phyloP scores from a whole-genome alignment of 2,797 vertebrate genomes.

The Delichon dasypus region DNA sequence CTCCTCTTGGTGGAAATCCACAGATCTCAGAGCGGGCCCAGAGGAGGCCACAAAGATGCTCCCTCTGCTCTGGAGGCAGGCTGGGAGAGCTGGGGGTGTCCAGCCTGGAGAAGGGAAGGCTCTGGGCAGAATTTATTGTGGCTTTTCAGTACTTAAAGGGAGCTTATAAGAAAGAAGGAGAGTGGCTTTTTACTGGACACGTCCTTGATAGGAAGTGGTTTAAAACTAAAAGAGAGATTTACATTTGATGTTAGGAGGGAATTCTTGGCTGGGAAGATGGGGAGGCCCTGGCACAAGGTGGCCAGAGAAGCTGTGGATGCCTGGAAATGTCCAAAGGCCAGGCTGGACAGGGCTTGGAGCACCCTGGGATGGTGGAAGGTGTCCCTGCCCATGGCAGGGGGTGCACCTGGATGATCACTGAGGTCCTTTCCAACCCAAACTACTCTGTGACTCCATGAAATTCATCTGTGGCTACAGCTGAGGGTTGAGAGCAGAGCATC shows the following conservation, averaged over 20 bases:
- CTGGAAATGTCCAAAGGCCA: neutral
- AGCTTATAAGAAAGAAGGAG: neutral
- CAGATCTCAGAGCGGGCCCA: neutral
- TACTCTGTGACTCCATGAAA: neutral
- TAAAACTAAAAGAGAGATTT: neutral
- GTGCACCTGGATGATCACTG: accelerated
- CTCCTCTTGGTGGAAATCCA: neutral
- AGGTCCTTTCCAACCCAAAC: neutral
- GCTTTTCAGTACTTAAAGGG: neutral
- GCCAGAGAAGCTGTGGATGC: neutral
- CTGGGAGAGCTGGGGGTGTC: neutral
- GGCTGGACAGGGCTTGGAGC: accelerated
- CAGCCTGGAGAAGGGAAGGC: neutral
- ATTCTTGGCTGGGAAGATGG: neutral
- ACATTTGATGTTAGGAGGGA: neutral
- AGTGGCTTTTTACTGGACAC: neutral
- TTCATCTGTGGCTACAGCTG: neutral
- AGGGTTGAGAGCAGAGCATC: neutral
- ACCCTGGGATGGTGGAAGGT: accelerated
- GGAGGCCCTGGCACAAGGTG: accelerated
- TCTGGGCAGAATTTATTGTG: neutral
- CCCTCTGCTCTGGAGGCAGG: neutral
- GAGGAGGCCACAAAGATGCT: neutral
- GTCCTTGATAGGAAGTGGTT: neutral
- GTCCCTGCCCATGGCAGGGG: neutral